Evolutionary conservation across 2,888 invertebrate genomes (phyloP).

Genomic region (Micropterix aruncella): DNA sequence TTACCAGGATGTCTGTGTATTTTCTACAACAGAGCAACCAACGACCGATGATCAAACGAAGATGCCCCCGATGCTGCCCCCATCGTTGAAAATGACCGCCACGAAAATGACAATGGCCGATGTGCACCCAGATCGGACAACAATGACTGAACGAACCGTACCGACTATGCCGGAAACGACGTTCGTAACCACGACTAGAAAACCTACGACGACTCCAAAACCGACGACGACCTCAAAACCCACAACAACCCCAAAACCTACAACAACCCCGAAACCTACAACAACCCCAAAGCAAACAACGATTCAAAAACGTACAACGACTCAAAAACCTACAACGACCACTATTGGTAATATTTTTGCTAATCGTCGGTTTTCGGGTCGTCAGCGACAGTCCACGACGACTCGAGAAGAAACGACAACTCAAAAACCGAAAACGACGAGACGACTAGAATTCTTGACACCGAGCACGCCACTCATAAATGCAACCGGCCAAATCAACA

Average conservation of each 20-base stretch:
- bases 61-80: slow-evolving; percentile 1
- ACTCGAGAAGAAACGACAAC: too few species aligned
- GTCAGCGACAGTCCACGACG: too few species aligned
- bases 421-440: too few species aligned
- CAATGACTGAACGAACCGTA: background rate
- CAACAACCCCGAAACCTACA: background rate
- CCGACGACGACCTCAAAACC: background rate
- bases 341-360: too few species aligned
- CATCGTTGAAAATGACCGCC: slow-evolving; percentile 6
- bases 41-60: background rate
- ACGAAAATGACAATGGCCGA: background rate
- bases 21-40: slow-evolving; percentile 10
- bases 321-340: background rate
- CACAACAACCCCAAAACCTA: background rate
- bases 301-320: too few species aligned
- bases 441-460: too few species aligned
- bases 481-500: too few species aligned
- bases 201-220: background rate
- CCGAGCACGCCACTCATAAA: too few species aligned
- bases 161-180: too few species aligned
- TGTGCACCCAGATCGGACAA: background rate
- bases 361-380: too few species aligned
- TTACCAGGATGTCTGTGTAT: slow-evolving; percentile 42
- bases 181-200: too few species aligned
- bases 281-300: background rate